phyloP scores from a whole-genome alignment of 2,113 vertebrate species.

The Salvelinus namaycush region DNA sequence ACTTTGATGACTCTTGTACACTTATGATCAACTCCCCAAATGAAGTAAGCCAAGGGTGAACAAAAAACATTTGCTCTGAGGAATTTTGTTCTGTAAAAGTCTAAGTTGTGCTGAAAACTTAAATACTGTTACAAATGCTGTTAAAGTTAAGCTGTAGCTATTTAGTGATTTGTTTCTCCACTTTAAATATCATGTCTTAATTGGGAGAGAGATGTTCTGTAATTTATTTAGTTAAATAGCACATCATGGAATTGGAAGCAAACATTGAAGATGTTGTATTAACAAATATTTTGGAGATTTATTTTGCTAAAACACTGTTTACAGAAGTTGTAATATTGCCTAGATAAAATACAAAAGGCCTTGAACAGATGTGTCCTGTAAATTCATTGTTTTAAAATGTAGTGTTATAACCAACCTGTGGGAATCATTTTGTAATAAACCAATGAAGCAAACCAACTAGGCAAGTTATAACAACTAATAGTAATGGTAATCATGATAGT shows the following conservation, averaged over 20 bases:
- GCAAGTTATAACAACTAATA: too few species aligned
- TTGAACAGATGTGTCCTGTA: neutral
- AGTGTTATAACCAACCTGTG: neutral
- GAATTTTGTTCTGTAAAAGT: slow-evolving; percentile 2
- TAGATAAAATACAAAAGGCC: slow-evolving; percentile 23
- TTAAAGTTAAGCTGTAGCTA: slow-evolving; percentile 18
- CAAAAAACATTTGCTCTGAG: neutral
- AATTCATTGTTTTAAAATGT: neutral
- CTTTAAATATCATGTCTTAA: slow-evolving; percentile 19
- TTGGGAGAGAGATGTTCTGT: too few species aligned
- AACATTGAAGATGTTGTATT: slow-evolving; percentile 22
- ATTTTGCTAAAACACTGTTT: slow-evolving; percentile 27
- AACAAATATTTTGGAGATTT: slow-evolving; percentile 17
- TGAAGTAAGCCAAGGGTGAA: neutral
- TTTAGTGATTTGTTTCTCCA: neutral
- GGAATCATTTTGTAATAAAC: too few species aligned
- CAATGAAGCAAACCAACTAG: too few species aligned
- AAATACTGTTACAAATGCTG: neutral
- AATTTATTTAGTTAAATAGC: slow-evolving; percentile 13
- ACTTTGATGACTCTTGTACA: slow-evolving; percentile 36
- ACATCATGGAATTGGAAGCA: slow-evolving; percentile 28
- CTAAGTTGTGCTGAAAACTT: slow-evolving; percentile 6
- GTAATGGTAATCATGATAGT: too few species aligned
- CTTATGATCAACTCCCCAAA: slow-evolving; percentile 28
- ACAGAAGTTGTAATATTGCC: slow-evolving; percentile 35